Percentiles rank a stretch among this genome's conserved stretches.
Conservation (phyloP, 2,113 vertebrate species). For the Phyllopteryx taeniolatus region DNA sequence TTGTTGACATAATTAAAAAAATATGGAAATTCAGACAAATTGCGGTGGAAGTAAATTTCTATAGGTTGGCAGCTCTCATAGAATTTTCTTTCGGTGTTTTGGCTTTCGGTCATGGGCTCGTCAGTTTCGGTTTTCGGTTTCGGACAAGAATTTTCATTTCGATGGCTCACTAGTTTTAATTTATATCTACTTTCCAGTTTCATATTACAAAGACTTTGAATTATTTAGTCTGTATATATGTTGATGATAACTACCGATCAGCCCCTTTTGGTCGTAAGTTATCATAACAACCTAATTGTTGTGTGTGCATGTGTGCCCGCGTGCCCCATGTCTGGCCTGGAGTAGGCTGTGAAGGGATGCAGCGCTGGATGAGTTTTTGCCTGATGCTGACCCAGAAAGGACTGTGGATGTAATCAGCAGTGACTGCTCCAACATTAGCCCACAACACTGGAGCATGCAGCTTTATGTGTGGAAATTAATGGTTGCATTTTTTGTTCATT, state of each 20-base stretch:
- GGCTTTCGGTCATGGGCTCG: too few relatives aligned
- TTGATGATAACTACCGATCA: neutral
- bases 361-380: conserved; percentile 41
- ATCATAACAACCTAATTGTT: conserved; percentile 8
- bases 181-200: neutral
- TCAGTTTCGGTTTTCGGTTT: too few relatives aligned
- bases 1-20: too few relatives aligned
- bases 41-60: too few relatives aligned
- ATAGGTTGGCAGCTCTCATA: too few relatives aligned
- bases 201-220: neutral
- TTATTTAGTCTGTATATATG: neutral
- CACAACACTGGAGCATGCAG: conserved; percentile 34
- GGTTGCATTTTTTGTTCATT: neutral
- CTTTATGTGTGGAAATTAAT: neutral
- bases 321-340: conserved; percentile 39
- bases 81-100: too few relatives aligned
- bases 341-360: conserved; percentile 55
- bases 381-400: conserved; percentile 67
- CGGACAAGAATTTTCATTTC: too few relatives aligned
- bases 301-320: conserved; percentile 2
- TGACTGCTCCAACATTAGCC: conserved; percentile 60
- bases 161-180: too few relatives aligned
- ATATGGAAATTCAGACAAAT: too few relatives aligned
- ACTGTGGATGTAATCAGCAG: conserved; percentile 49
- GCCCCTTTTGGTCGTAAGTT: conserved; percentile 27